Conservation (phyloP, 1,140 invertebrate species). For the Ctenoplectra terminalis region DNA sequence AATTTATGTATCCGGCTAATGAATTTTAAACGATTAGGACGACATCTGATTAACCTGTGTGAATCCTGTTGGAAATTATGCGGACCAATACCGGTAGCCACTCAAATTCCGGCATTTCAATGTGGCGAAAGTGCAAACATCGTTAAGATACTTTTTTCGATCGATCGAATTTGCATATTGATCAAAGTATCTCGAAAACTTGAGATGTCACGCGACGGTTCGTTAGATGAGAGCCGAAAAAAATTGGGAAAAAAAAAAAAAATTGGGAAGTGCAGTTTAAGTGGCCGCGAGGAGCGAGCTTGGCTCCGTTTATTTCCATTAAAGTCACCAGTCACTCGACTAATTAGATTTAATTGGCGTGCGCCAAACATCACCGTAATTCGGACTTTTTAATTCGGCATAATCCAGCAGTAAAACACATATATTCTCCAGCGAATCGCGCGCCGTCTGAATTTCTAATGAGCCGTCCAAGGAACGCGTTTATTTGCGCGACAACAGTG, state of each 20-base stretch:
- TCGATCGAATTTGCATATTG: slow-evolving; percentile 1
- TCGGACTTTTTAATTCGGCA: neutral
- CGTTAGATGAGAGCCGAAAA: neutral
- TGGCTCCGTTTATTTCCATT: neutral
- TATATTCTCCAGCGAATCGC: neutral
- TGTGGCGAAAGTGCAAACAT: neutral
- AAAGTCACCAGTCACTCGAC: slow-evolving; percentile 1
- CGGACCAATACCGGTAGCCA: neutral
- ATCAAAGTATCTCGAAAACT: neutral
- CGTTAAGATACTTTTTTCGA: slow-evolving; percentile 8
- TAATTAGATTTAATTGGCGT: slow-evolving; percentile 34
- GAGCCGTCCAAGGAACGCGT: neutral
- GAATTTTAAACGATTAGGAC: neutral
- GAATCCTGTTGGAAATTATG: neutral
- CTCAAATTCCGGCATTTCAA: neutral
- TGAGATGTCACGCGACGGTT: neutral
- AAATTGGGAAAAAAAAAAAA: neutral
- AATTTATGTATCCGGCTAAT: neutral
- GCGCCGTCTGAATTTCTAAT: slow-evolving; percentile 4
- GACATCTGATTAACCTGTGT: neutral
- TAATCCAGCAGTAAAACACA: slow-evolving; percentile 7
- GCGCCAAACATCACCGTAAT: slow-evolving; percentile 6
- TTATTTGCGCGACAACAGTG: neutral
- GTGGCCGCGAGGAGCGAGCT: too few species aligned
- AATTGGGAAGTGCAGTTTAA: too few species aligned